Evolutionary conservation across 1,140 invertebrate genomes (phyloP).

Genomic region (Sycophaga agraensis): DNA sequence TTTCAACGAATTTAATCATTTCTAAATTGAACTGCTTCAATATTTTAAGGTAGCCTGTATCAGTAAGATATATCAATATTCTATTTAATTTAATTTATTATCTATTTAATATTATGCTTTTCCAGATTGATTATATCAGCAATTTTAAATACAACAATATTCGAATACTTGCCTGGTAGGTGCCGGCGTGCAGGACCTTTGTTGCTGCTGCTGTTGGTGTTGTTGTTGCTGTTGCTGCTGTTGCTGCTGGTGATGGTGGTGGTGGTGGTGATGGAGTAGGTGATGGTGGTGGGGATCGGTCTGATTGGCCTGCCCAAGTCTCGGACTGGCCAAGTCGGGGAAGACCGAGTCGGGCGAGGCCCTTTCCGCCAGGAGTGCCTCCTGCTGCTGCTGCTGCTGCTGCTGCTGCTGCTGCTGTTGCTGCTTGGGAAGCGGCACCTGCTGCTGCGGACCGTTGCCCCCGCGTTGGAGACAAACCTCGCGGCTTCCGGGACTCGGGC

Average conservation of each 20-base stretch:
- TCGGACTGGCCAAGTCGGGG: slow-evolving; percentile 44
- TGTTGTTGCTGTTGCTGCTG: slow-evolving; percentile 38
- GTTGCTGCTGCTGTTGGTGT: no score
- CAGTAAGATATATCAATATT: no score
- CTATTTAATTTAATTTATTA: no score
- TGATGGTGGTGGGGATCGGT: slow-evolving; percentile 30
- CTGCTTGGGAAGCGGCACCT: slow-evolving; percentile 31
- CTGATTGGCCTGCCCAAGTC: slow-evolving; percentile 38
- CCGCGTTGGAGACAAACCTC: slow-evolving; percentile 35
- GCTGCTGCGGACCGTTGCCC: slow-evolving; percentile 23
- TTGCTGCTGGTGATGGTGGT: slow-evolving; percentile 26
- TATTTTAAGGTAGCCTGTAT: no score
- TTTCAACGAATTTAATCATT: no score
- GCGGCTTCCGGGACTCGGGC: slow-evolving; percentile 51
- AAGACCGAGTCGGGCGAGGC: slow-evolving; percentile 56
- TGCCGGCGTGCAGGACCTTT: slow-evolving; percentile 48
- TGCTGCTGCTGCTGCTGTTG: slow-evolving; percentile 34
- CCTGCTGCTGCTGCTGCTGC: slow-evolving; percentile 32
- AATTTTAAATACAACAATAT: no score
- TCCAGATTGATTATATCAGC: no score
- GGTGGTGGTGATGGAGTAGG: slow-evolving; percentile 32
- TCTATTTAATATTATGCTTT: no score
- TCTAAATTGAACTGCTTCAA: no score
- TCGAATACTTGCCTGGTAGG: slow-evolving; percentile 26
- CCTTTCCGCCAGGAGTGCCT: slow-evolving; percentile 43